These are phyloP conservation scores for Macrostomum lignano DNA, from an alignment of 1,140 invertebrate species.

Conservation along the genomic window DNA sequence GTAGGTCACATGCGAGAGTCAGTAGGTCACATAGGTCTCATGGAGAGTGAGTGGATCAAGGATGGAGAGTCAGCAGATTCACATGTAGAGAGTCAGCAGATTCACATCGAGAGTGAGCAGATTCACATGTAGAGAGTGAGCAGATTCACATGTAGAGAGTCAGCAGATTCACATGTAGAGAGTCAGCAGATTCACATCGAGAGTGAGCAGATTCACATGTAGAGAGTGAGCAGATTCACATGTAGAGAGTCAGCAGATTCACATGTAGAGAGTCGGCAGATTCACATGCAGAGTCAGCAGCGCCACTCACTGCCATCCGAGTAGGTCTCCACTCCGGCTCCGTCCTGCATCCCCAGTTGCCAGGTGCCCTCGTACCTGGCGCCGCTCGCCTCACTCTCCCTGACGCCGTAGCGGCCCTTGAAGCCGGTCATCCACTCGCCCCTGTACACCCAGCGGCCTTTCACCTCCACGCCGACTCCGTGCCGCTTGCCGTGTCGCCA, in stretches of 20 bases:
- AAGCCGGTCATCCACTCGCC: constrained; percentile 99
- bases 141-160: too few species aligned
- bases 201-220: not conserved
- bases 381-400: constrained; percentile 66
- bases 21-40: too few species aligned
- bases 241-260: not conserved
- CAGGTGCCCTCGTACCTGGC: constrained; percentile 97
- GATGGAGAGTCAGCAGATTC: too few species aligned
- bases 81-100: too few species aligned
- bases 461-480: constrained; percentile 73
- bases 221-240: too few species aligned
- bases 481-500: constrained; percentile 98
- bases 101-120: too few species aligned
- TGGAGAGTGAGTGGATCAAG: too few species aligned
- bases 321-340: constrained; percentile 95
- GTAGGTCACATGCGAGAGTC: too few species aligned
- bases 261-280: not conserved
- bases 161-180: too few species aligned
- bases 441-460: constrained; percentile 79
- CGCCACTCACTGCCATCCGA: constrained; percentile 67
- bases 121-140: too few species aligned
- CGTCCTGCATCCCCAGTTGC: constrained; percentile 90
- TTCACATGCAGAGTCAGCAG: not conserved
- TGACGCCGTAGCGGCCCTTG: constrained; percentile 86
- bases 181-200: not conserved